Evolutionary conservation across 1,140 invertebrate genomes (phyloP).

Genomic region (Brachionus manjavacas): DNA sequence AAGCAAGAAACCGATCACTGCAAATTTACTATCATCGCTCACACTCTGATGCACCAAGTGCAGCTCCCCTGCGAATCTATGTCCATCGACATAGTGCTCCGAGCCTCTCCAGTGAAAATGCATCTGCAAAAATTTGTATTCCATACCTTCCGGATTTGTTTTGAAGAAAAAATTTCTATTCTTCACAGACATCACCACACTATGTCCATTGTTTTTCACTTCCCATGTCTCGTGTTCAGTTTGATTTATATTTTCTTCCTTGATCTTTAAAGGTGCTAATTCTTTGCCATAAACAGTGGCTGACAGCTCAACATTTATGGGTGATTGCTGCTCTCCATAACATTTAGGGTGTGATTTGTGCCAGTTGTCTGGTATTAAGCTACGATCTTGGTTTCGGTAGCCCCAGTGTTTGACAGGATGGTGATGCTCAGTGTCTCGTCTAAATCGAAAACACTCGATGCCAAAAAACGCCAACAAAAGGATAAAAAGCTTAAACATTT

Average conservation of each 20-base stretch:
- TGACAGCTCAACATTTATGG: slow-evolving; percentile 48
- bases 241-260: neutral
- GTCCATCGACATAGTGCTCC: slow-evolving; percentile 25
- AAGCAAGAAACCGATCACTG: slow-evolving; percentile 21
- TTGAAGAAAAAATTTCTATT: slow-evolving; percentile 1
- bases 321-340: slow-evolving; percentile 50
- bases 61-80: slow-evolving; percentile 1
- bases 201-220: slow-evolving; percentile 37
- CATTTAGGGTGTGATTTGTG: slow-evolving; percentile 49
- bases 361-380: slow-evolving; percentile 45
- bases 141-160: neutral
- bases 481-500: slow-evolving; percentile 46
- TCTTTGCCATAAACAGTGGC: slow-evolving; percentile 48
- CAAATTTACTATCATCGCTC: neutral
- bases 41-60: slow-evolving; percentile 31
- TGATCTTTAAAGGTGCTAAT: slow-evolving; percentile 42
- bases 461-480: neutral
- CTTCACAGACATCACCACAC: neutral
- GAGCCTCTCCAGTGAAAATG: slow-evolving; percentile 37
- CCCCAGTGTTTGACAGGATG: slow-evolving; percentile 34
- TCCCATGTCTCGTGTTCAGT: neutral
- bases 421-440: neutral
- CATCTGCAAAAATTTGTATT: slow-evolving; percentile 34
- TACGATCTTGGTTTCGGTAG: neutral
- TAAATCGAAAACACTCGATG: neutral